A percentile compares a stretch with the other conserved stretches of the same genome.
These are phyloP conservation scores for Heteromurus nitidus DNA, from an alignment of 2,888 invertebrate species.

Conservation along the genomic window DNA sequence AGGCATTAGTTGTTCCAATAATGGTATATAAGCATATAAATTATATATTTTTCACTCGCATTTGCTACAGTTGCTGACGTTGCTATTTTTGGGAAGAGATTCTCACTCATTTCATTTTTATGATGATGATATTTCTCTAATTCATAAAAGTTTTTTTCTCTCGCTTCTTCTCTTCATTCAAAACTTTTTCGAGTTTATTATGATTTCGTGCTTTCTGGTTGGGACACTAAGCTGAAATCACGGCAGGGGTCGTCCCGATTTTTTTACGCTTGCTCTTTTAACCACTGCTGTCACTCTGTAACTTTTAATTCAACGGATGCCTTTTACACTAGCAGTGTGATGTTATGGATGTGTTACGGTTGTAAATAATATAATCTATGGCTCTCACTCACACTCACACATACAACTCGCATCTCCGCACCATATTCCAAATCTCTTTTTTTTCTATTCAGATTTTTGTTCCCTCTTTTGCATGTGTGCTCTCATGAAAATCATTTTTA, in stretches of 20 bases:
- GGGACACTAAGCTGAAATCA: conserved; percentile 58
- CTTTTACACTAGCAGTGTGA: background rate
- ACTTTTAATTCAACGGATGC: background rate
- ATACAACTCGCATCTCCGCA: too few species aligned
- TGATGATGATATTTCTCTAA: conserved; percentile 37
- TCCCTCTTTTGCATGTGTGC: conserved; percentile 27
- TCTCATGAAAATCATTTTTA: background rate
- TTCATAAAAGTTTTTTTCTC: conserved; percentile 11
- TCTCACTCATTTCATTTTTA: conserved; percentile 19
- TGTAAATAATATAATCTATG: conserved; percentile 15
- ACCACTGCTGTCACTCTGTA: background rate
- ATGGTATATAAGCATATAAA: conserved; percentile 11
- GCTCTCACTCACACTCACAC: background rate
- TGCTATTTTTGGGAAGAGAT: conserved; percentile 34
- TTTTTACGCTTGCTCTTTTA: conserved; percentile 44
- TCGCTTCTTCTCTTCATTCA: background rate
- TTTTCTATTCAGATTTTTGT: conserved; percentile 13
- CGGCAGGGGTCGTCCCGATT: conserved; percentile 63
- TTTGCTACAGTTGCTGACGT: conserved; percentile 44
- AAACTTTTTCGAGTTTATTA: conserved; percentile 30
- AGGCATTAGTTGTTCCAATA: conserved; percentile 23
- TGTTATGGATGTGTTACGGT: conserved; percentile 31
- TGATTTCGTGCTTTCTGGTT: conserved; percentile 54
- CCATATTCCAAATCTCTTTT: background rate
- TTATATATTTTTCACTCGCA: background rate